Evolutionary conservation across 2,113 vertebrate species (phyloP).

Genomic region (Epinephelus cyanopodus): DNA sequence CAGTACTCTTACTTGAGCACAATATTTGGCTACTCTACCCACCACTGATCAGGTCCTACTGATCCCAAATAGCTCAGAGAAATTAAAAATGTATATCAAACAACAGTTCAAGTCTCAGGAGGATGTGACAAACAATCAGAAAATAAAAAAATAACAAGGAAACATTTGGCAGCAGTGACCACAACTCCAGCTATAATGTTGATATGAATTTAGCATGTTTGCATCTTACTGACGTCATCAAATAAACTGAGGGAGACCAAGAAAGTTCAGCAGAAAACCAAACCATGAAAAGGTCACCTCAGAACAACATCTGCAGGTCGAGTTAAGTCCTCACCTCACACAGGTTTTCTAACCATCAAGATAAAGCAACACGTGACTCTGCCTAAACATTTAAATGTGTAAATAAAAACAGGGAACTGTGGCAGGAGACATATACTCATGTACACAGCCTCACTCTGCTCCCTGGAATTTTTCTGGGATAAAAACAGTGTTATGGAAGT

Average conservation of each 20-base stretch:
- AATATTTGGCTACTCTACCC: too few relatives aligned
- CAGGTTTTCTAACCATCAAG: background rate
- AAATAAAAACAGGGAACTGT: too few relatives aligned
- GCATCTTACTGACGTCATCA: background rate
- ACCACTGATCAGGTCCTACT: too few relatives aligned
- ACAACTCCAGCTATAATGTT: background rate
- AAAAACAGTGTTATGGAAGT: background rate
- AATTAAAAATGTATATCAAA: too few relatives aligned
- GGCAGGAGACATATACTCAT: background rate
- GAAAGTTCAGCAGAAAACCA: too few relatives aligned
- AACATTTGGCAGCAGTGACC: conserved; percentile 7
- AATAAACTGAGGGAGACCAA: background rate
- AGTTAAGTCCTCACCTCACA: background rate
- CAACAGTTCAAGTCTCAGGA: too few relatives aligned
- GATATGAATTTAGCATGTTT: background rate
- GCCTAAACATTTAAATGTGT: too few relatives aligned
- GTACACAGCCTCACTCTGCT: background rate
- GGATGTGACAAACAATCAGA: background rate
- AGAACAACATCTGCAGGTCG: background rate
- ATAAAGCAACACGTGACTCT: too few relatives aligned
- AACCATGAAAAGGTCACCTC: too few relatives aligned
- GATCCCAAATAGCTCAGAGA: too few relatives aligned
- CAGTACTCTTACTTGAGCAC: too few relatives aligned
- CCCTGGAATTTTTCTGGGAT: too few relatives aligned
- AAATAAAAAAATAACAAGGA: background rate